Conservation (phyloP, 1,140 invertebrate genomes). For the Drosophila watanabei region DNA sequence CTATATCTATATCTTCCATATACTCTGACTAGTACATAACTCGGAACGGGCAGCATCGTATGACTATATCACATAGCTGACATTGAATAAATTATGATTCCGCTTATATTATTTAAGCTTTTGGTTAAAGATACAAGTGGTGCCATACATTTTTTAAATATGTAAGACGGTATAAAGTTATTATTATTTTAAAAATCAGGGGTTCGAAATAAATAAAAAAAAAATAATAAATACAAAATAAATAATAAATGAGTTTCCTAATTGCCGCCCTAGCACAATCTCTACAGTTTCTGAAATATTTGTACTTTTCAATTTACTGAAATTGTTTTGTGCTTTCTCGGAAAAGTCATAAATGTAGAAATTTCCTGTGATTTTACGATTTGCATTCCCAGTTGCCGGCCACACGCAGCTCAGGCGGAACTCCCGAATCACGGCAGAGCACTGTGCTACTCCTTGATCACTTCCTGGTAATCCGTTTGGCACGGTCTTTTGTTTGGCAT, state of each 20-base stretch:
- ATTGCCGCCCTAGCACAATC: neutral
- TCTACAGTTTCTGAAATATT: conserved; percentile 1
- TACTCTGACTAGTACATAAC: no score
- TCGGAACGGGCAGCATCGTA: no score
- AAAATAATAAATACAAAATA: neutral
- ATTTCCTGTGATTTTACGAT: conserved; percentile 24
- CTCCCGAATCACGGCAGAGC: neutral
- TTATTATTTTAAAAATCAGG: neutral
- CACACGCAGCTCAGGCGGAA: conserved; percentile 32
- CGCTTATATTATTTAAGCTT: neutral
- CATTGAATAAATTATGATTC: neutral
- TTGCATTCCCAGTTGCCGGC: conserved; percentile 19
- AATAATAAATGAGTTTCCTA: neutral
- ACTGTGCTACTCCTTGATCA: conserved; percentile 21
- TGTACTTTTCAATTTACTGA: conserved; percentile 2
- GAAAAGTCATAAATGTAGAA: conserved; percentile 27
- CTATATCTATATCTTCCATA: no score
- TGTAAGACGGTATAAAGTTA: no score
- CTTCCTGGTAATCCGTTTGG: conserved; percentile 65
- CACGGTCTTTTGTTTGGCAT: conserved; percentile 41
- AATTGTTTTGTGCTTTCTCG: conserved; percentile 25
- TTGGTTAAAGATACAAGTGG: no score
- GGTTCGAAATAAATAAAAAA: neutral
- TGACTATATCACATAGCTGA: no score
- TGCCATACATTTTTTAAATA: neutral